Evolutionary conservation across 2,888 invertebrate genomes (phyloP).

Genomic region (Megalurothrips usitatus): DNA sequence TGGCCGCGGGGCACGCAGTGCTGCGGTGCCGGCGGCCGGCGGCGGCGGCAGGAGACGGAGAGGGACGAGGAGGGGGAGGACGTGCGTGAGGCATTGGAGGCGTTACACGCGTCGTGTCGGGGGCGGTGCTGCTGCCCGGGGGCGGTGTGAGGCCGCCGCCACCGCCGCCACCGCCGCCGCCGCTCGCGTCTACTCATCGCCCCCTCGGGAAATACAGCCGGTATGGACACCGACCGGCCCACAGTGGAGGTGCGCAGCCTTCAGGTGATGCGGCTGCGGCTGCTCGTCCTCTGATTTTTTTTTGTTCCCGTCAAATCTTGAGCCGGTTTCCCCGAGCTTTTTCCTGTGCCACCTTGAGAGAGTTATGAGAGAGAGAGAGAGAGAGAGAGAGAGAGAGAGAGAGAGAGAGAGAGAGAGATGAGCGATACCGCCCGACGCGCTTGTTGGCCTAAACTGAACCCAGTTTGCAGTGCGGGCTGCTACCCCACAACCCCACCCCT

Average conservation of each 20-base stretch:
- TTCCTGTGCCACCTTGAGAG: no score
- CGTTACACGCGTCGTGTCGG: not conserved
- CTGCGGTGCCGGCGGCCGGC: no score
- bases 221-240: slow-evolving; percentile 7
- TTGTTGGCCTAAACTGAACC: slow-evolving; percentile 22
- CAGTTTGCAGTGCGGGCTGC: slow-evolving; percentile 1
- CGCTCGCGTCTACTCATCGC: slow-evolving; percentile 9
- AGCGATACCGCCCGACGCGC: slow-evolving; percentile 40
- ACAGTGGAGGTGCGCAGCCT: no score
- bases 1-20: no score
- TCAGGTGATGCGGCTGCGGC: no score
- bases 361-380: slow-evolving; percentile 33
- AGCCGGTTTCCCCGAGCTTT: no score
- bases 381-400: slow-evolving; percentile 34
- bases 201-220: slow-evolving; percentile 11
- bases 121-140: not conserved
- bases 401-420: slow-evolving; percentile 40
- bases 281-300: no score
- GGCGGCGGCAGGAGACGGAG: not conserved
- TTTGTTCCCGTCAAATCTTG: no score
- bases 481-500: not conserved
- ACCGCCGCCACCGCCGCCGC: no score
- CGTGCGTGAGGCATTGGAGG: not conserved
- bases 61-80: not conserved
- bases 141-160: not conserved